These are phyloP conservation scores for Nipponia nippon DNA, from an alignment of 2,113 vertebrate genomes.

Conservation along the genomic window DNA sequence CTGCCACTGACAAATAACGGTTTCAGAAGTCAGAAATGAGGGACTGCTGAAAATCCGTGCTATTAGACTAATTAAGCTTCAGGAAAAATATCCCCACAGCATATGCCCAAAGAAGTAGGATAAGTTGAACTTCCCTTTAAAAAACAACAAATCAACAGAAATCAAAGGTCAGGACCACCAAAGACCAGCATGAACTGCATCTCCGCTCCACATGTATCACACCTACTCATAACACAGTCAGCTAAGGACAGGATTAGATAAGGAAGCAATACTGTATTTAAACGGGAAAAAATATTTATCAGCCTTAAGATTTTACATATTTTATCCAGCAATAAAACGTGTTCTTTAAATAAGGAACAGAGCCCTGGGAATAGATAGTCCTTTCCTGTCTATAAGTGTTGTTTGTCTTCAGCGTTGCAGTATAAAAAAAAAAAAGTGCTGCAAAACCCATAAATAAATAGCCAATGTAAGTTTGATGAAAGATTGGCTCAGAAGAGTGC, in stretches of 20 bases:
- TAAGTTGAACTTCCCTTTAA: background rate
- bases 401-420: background rate
- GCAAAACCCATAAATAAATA: slow-evolving; percentile 48
- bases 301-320: background rate
- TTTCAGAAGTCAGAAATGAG: background rate
- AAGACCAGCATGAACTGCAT: background rate
- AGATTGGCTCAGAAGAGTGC: slow-evolving; percentile 44
- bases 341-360: background rate
- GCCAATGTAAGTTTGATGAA: slow-evolving; percentile 31
- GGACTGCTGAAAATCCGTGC: background rate
- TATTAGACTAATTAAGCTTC: background rate
- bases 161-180: background rate
- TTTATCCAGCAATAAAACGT: background rate
- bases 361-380: background rate
- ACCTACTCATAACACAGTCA: background rate
- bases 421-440: background rate
- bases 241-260: background rate
- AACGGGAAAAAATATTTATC: background rate
- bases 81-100: background rate
- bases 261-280: background rate
- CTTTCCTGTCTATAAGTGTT: background rate
- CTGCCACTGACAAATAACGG: background rate
- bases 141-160: background rate
- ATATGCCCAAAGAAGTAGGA: background rate
- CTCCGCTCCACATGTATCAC: background rate